A percentile compares a stretch with the other conserved stretches of the same genome.
phyloP scores from a whole-genome alignment of 2,113 vertebrate genomes.

The Sclerurus mexicanus region DNA sequence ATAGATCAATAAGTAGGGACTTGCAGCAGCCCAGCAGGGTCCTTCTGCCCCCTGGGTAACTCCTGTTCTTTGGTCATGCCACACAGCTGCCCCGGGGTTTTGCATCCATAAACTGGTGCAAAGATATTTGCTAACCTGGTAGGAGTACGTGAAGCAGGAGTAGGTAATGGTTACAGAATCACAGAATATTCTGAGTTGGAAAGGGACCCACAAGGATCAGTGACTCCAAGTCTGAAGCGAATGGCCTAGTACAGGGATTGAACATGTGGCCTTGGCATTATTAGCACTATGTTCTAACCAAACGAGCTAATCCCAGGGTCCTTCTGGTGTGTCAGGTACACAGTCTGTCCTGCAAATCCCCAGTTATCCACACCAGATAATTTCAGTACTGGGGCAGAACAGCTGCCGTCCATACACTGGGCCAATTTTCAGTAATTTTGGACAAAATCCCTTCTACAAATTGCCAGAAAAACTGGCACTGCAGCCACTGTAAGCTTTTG shows the following conservation, averaged over 20 bases:
- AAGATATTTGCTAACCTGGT: not conserved
- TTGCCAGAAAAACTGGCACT: not conserved
- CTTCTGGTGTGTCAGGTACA: not conserved
- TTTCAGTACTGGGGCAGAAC: not conserved
- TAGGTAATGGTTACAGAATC: not conserved
- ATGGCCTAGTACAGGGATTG: not conserved
- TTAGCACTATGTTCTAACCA: not conserved
- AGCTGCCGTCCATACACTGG: not conserved
- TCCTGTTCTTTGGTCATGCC: not conserved
- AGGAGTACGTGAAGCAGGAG: not conserved
- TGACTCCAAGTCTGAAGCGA: not conserved
- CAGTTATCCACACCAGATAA: not conserved
- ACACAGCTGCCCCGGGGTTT: rapidly evolving
- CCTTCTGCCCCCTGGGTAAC: not conserved
- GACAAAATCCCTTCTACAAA: not conserved
- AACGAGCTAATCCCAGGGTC: not conserved
- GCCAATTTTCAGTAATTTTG: not conserved
- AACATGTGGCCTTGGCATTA: not conserved
- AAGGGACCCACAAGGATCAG: not conserved
- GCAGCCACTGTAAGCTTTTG: not conserved
- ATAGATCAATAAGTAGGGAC: rapidly evolving
- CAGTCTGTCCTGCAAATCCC: not conserved
- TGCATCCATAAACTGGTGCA: not conserved
- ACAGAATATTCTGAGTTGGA: not conserved
- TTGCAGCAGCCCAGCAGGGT: not conserved